Evolutionary conservation across 2,888 invertebrate genomes (phyloP), one percentile per base, ranked within the genome.

Genomic region (Hydraecia micacea): DNA sequence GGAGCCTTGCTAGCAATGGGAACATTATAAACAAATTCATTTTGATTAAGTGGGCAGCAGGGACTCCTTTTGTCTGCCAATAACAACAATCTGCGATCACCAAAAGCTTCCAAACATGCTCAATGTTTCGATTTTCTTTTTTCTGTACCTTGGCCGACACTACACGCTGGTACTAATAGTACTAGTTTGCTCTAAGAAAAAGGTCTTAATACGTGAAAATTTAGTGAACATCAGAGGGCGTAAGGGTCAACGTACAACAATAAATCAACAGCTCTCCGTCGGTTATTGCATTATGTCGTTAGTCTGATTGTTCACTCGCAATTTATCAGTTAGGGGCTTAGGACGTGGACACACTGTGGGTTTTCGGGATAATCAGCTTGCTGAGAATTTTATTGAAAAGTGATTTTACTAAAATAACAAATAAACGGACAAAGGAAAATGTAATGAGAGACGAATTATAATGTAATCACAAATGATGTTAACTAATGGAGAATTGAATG

Each of bases 221-320:
- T 11, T 36, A 63, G 42, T 65, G 63, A 55, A 9, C 21, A 73
- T 39, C 74, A 90, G 91, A 91, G 93, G 91, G 82, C 90, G 81
- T 73, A 84, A 86, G 93, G 96, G 96, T 96, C 95, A 96, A 95
- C 91, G 96, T 80, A 94, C 96, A 94, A 81, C 69, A 92, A 92
- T 93, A 93, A 93, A 94, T 95, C 93, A 93, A 91, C 89, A 87
- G 83, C 84, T 88, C 85, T 86, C 88, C 78, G 90, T 86, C 91
- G 87, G 84, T 94, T 93, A 94, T 91, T 93, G 92, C 91, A 93
- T 94, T 94, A 93, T 90, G 91, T 93, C 81, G 94, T 95, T 95
- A 93, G 89, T 86, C 83, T 92, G 92, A 95, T 95, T 94, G 95
- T 92, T 90, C 84, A 90, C 89, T 91, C 87, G 91, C 96, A 96